Evolutionary conservation across 2,888 invertebrate genomes (phyloP), one percentile per base, ranked within the genome.

Genomic region (Thymelicus lineola): DNA sequence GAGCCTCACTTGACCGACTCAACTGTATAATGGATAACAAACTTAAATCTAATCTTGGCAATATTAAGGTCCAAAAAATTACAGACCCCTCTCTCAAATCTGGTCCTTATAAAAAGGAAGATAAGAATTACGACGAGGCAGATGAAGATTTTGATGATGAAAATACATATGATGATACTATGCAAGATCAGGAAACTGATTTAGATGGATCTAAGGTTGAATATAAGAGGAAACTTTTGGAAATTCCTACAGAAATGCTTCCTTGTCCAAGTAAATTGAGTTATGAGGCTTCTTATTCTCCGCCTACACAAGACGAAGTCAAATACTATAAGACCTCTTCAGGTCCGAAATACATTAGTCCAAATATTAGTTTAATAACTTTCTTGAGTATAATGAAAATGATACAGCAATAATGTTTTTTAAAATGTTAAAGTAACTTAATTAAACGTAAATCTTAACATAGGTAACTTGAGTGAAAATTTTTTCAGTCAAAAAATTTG

Each of bases 1-100:
- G 94, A 78, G 94, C 94, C 67, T 94, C 95, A 7, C 89, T 97
- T 36, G 95, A 96, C 73, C 95, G 96, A 63, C 93, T 97, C 69
- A 95, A 95, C 75, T 97, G 97, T 87, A 94, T 95, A 76, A 93
- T 96, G 88, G 96, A 95, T 74, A 83, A 79, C 4, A 88, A 85
- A 73, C 77, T 85, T 7, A 86, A 88, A 80, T 78, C 77, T 1
- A 86, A 84, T 69, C 36, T 84, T 9, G 81, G 76, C 0, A 75
- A 77, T 10, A 74, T 83, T 3, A 90, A 88, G 81, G 74, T 82
- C 3, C 82, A 83, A 73, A 85, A 81, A 75, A 62, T 67, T 50
- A 72, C 80, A 70, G 57, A 66, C 17, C 53, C 61, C 7, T 20
- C 59, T 7, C 61, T 53, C n/a, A 73, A 70, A 28, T 62, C 61